These are phyloP conservation scores for Kryptopterus vitreolus DNA, from an alignment of 2,797 vertebrate species.

Conservation along the genomic window DNA sequence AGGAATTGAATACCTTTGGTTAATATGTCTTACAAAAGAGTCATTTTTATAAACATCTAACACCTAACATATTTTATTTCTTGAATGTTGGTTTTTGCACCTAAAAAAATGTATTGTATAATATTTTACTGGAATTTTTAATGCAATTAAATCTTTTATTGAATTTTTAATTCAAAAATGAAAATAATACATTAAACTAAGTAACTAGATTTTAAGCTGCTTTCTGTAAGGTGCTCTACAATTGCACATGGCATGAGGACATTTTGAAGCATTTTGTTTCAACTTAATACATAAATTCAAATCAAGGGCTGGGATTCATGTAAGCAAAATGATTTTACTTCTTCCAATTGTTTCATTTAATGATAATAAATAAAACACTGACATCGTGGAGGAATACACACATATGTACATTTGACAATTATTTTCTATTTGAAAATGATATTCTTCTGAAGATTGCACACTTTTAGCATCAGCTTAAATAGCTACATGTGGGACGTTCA, in stretches of 20 bases:
- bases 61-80: no score
- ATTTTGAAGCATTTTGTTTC: neutral
- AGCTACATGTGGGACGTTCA: neutral
- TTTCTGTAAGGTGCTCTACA: neutral
- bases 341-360: no score
- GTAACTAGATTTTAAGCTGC: no score
- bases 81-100: no score
- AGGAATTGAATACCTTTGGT: neutral
- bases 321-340: neutral
- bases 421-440: neutral
- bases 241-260: neutral
- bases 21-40: neutral
- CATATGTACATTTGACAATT: neutral
- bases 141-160: conserved; percentile 1
- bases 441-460: neutral
- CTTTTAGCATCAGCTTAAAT: neutral
- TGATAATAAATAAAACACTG: neutral
- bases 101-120: no score
- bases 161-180: no score
- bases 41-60: no score
- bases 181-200: no score
- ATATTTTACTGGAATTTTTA: neutral
- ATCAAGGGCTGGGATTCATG: neutral
- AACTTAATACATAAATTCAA: neutral
- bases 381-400: neutral